These are phyloP conservation scores for Atherinosoma microstoma DNA, from an alignment of 2,797 vertebrate species.

Conservation along the genomic window DNA sequence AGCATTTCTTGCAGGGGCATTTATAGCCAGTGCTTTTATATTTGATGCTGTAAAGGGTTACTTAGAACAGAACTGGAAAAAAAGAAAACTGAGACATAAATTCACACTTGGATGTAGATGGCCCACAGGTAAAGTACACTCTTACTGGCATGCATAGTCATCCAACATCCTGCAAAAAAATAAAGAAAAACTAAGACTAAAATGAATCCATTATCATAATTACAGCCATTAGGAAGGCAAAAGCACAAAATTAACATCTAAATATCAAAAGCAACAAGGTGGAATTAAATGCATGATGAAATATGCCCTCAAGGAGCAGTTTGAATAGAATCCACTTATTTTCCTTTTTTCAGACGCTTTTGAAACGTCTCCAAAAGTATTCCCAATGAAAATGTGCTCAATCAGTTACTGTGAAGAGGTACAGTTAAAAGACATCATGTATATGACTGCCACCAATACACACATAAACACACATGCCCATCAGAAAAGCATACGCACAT, in stretches of 20 bases:
- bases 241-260: conserved; percentile 41
- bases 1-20: neutral
- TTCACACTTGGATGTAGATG: conserved; percentile 9
- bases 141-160: neutral
- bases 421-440: too few relatives aligned
- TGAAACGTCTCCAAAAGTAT: conserved; percentile 9
- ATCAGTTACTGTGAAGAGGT: neutral
- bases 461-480: neutral
- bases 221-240: conserved; percentile 33
- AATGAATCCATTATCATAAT: conserved; percentile 47
- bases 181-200: neutral
- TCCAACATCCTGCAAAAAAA: conserved; percentile 1
- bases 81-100: neutral
- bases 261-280: conserved; percentile 30
- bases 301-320: conserved; percentile 20
- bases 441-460: neutral
- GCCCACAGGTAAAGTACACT: conserved; percentile 4
- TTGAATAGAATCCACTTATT: neutral
- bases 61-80: neutral
- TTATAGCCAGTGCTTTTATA: neutral
- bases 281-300: conserved; percentile 29
- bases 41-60: neutral
- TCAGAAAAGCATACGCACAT: neutral
- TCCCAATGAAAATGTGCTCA: neutral
- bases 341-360: neutral